These are phyloP conservation scores for Artibeus jamaicensis DNA, from an alignment of 2,797 vertebrate genomes.

Conservation along the genomic window DNA sequence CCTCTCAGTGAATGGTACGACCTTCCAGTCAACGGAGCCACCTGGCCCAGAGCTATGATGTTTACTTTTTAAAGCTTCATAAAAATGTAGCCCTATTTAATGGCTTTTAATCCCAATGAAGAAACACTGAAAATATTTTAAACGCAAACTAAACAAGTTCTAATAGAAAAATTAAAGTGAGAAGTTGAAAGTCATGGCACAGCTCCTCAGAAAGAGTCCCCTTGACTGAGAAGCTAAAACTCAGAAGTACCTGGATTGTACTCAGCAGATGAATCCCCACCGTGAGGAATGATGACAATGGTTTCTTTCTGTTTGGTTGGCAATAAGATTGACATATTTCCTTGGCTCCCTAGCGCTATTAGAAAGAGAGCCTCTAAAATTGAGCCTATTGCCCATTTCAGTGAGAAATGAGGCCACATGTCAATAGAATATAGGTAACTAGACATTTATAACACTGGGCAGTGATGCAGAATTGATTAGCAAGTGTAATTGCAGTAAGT, in stretches of 20 bases:
- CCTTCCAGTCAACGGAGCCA: neutral
- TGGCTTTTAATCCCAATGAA: neutral
- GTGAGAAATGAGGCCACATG: constrained; percentile 64
- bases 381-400: constrained; percentile 43
- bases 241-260: constrained; percentile 65
- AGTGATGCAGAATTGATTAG: constrained; percentile 80
- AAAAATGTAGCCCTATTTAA: constrained; percentile 54
- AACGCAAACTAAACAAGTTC: neutral
- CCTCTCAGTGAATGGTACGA: neutral
- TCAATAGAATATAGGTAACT: constrained; percentile 73
- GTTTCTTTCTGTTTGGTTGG: constrained; percentile 67
- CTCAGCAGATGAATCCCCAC: constrained; percentile 67
- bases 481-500: constrained; percentile 73
- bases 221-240: constrained; percentile 58
- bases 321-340: constrained; percentile 67
- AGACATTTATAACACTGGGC: constrained; percentile 77
- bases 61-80: constrained; percentile 46
- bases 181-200: neutral
- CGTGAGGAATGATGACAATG: constrained; percentile 56
- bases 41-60: neutral
- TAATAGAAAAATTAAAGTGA: neutral
- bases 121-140: constrained; percentile 18
- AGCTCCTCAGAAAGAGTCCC: constrained; percentile 9
- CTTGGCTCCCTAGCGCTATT: constrained; percentile 1
- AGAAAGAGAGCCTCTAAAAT: constrained; percentile 48